Base-by-base conservation (phyloP, 1,140 invertebrate genomes). In the Ceratosolen solmsi region DNA sequence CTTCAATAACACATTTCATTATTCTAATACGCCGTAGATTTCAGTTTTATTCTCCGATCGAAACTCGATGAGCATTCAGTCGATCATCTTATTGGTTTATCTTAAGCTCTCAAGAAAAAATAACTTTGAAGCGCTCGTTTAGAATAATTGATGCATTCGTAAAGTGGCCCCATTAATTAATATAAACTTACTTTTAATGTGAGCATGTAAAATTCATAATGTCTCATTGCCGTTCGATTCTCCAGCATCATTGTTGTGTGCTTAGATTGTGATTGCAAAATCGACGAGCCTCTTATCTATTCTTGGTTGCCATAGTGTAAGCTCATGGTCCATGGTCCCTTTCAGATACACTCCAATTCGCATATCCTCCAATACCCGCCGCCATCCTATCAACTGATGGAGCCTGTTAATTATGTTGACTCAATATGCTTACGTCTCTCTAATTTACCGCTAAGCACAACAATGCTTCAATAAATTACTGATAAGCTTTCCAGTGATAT, bases 381-480 rank as follows among this genome's bases (percentile, higher is more conserved):
- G n/a, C n/a, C 33, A n/a, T 38, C 33, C 20, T 68, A 38, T 68
- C 36, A 68, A 27, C 36, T 68, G 36, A 36, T 68, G 9, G 30
- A 68, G 20, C 8, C 63, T 68, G 63, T 68, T n/a, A 0, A 38
- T 38, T 68, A 68, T 38, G 33, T 38, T 38, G 36, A 20, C 33
- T 68, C 11, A 68, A 68, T 38, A 68, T 68, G 38, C 38, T 68
- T 36, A 68, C 15, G 36, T 25, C 33, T 68, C 63, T 36, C 33
- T 36, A 27, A 68, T 68, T 68, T 68, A 68, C 33, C 33, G 33
- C 30, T 63, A 68, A 38, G 15, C 3, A 11, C 33, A 38, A 68
- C 38, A 38, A 68, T 38, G 9, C 63, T n/a, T 68, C 22, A 38
- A 38, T 68, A 68, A 68, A 68, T 68, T 68, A 17, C 63, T n/a